These are phyloP conservation scores for Drosophila anomelani DNA, from an alignment of 2,888 invertebrate genomes.

Conservation along the genomic window DNA sequence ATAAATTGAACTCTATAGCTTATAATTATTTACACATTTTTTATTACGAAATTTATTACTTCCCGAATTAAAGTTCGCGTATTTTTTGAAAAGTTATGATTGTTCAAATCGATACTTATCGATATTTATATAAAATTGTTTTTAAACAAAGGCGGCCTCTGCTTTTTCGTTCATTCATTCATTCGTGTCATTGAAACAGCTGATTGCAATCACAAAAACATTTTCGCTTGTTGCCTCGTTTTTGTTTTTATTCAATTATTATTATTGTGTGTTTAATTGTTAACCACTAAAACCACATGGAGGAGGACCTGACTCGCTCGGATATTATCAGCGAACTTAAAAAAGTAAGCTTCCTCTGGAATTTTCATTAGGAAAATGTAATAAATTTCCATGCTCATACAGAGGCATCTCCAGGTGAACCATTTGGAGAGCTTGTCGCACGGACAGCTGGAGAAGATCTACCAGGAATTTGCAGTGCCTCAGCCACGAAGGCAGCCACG, in stretches of 20 bases:
- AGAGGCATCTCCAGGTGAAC: constrained; percentile 9
- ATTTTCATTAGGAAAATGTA: too few relatives aligned
- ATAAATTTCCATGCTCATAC: too few relatives aligned
- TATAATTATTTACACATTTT: not conserved
- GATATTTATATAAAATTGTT: not conserved
- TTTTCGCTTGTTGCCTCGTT: not conserved
- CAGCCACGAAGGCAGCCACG: constrained; percentile 50
- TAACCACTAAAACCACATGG: not conserved
- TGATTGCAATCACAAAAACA: not conserved
- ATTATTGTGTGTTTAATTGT: too few relatives aligned
- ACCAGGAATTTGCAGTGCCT: constrained; percentile 49
- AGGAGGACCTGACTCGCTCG: not conserved
- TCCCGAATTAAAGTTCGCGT: not conserved
- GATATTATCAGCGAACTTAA: not conserved
- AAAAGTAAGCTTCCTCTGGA: not conserved
- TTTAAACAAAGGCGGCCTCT: too few relatives aligned
- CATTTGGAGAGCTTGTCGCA: constrained; percentile 35
- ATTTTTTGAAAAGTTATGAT: too few relatives aligned
- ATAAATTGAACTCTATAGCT: not conserved
- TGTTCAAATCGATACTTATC: not conserved
- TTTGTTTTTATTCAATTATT: not conserved
- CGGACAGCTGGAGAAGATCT: constrained; percentile 46
- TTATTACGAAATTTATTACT: not conserved
- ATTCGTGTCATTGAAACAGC: not conserved
- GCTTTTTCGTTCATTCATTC: too few relatives aligned